A percentile compares a stretch with the other conserved stretches of the same genome.
phyloP scores from a whole-genome alignment of 2,113 vertebrate genomes.

The Neolamprologus devosi region DNA sequence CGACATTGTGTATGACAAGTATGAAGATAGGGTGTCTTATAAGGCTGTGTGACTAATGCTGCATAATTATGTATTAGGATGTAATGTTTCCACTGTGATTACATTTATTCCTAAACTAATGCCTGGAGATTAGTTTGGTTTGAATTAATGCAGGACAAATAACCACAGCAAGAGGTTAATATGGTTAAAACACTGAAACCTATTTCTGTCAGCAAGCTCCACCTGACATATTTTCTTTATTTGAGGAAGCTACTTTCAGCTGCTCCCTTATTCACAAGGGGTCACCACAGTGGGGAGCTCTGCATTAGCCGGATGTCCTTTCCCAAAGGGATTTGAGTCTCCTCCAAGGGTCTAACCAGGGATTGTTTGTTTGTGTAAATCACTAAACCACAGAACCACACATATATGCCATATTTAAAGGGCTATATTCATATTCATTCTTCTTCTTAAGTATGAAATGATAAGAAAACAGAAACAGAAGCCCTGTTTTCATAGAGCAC shows the following conservation, averaged over 20 bases:
- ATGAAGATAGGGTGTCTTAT: neutral
- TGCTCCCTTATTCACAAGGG: neutral
- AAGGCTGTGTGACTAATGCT: neutral
- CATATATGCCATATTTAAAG: neutral
- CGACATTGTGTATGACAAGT: neutral
- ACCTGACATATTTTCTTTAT: neutral
- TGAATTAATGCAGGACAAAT: neutral
- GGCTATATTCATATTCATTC: neutral
- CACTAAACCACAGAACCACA: neutral
- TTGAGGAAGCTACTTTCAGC: neutral
- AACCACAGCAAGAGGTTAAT: neutral
- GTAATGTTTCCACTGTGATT: neutral
- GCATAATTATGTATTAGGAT: neutral
- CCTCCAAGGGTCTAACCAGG: neutral
- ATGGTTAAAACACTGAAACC: neutral
- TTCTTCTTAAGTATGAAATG: neutral
- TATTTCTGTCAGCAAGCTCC: neutral
- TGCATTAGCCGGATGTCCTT: neutral
- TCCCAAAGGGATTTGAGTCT: neutral
- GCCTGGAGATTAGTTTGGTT: neutral
- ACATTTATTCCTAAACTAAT: neutral
- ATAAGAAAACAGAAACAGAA: neutral
- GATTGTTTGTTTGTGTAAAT: neutral
- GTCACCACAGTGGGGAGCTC: neutral
- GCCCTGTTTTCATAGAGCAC: neutral